A percentile compares a stretch with the other conserved stretches of the same genome.
phyloP scores from a whole-genome alignment of 30 jellyfish, hydroid and myxozoan species.

The Aurelia sp. region DNA sequence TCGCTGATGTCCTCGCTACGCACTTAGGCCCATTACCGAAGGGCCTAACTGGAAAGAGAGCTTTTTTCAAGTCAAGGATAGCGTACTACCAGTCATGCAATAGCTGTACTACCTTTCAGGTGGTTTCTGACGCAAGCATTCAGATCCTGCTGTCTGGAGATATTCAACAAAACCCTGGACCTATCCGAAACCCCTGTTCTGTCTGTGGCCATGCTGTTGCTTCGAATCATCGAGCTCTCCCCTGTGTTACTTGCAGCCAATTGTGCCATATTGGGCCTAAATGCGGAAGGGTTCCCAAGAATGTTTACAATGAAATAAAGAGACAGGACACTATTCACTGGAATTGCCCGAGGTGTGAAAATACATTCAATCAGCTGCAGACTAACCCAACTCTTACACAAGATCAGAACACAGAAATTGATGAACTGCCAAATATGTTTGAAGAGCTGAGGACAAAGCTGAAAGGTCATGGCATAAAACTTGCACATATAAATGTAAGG shows the following conservation, averaged over 20 bases:
- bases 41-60: slow-evolving; percentile 37
- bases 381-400: neutral
- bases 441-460: too few relatives aligned
- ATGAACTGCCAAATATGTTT: too few relatives aligned
- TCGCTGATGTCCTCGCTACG: slow-evolving; percentile 5
- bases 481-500: too few relatives aligned
- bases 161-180: slow-evolving; percentile 38
- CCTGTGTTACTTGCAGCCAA: slow-evolving; percentile 19
- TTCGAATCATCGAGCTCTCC: slow-evolving; percentile 55
- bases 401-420: too few relatives aligned
- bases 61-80: slow-evolving; percentile 20
- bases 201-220: slow-evolving; percentile 52
- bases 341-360: slow-evolving; percentile 15
- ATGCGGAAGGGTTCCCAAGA: slow-evolving; percentile 22
- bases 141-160: slow-evolving; percentile 52
- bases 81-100: slow-evolving; percentile 30
- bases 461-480: too few relatives aligned
- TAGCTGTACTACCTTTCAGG: slow-evolving; percentile 21
- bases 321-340: slow-evolving; percentile 12
- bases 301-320: neutral
- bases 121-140: slow-evolving; percentile 32
- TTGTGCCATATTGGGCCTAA: slow-evolving; percentile 39
- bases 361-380: slow-evolving; percentile 17
- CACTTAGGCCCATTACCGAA: slow-evolving; percentile 27
- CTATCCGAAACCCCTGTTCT: slow-evolving; percentile 44